Conservation (phyloP, 2,888 invertebrate genomes). For the Entomobrya proxima region DNA sequence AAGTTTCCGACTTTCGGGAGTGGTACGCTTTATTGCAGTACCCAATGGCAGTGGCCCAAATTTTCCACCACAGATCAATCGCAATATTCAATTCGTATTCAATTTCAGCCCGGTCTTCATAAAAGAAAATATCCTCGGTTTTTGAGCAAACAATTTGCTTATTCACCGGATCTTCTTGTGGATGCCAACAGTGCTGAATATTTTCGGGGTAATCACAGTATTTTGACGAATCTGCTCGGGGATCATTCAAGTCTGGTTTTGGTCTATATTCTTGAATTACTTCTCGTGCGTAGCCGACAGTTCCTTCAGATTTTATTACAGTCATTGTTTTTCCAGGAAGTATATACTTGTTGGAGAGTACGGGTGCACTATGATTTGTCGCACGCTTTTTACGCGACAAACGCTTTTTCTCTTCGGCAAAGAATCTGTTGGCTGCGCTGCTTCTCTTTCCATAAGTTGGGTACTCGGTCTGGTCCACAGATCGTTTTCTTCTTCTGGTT, state of each 20-base stretch:
- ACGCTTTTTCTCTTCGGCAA: background rate
- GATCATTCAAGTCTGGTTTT: slow-evolving; percentile 35
- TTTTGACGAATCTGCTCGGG: background rate
- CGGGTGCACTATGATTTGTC: background rate
- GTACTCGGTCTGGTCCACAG: background rate
- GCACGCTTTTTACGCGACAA: background rate
- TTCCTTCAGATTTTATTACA: slow-evolving; percentile 13
- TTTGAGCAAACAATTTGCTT: background rate
- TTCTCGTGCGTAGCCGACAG: background rate
- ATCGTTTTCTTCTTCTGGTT: background rate
- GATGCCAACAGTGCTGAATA: slow-evolving; percentile 34
- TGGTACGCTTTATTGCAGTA: slow-evolving; percentile 62
- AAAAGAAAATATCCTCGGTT: slow-evolving; percentile 52
- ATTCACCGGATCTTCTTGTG: slow-evolving; percentile 15
- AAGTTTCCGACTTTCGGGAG: slow-evolving; percentile 58
- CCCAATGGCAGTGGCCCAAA: slow-evolving; percentile 62
- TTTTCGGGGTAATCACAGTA: slow-evolving; percentile 23
- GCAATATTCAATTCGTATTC: slow-evolving; percentile 63
- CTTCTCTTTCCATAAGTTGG: background rate
- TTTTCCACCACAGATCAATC: slow-evolving; percentile 68
- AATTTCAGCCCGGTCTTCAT: slow-evolving; percentile 59
- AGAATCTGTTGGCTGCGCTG: background rate
- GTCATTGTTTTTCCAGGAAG: slow-evolving; percentile 26
- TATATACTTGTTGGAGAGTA: background rate
- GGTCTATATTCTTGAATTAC: slow-evolving; percentile 20